These are phyloP conservation scores for Hemaris fuciformis DNA, from an alignment of 2,888 invertebrate genomes.

Conservation along the genomic window DNA sequence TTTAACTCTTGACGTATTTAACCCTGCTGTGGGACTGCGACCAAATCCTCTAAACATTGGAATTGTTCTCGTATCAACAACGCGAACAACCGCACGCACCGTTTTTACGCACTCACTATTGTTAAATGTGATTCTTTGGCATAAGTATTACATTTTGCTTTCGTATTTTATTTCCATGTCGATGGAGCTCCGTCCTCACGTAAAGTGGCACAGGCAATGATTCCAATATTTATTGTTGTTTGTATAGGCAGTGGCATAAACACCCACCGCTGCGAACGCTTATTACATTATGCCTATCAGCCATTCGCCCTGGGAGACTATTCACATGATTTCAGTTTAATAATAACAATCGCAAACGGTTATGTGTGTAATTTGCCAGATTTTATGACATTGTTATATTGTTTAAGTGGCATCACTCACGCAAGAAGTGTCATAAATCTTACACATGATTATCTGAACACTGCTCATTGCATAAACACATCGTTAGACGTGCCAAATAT, in stretches of 20 bases:
- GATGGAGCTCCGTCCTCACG: slow-evolving; percentile 5
- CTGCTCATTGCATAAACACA: neutral
- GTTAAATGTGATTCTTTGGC: slow-evolving; percentile 36
- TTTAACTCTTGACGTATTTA: slow-evolving; percentile 77
- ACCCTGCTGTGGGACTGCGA: slow-evolving; percentile 46
- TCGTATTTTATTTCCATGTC: slow-evolving; percentile 19
- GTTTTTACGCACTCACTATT: slow-evolving; percentile 36
- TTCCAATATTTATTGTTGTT: slow-evolving; percentile 5
- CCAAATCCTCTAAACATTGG: slow-evolving; percentile 53
- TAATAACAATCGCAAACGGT: neutral
- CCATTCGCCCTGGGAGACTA: neutral
- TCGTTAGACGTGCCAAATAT: slow-evolving; percentile 6
- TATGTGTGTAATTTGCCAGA: neutral
- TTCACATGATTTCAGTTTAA: neutral
- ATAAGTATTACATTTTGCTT: slow-evolving; percentile 32
- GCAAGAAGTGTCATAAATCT: neutral
- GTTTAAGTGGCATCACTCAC: neutral
- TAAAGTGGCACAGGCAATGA: slow-evolving; percentile 3
- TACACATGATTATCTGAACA: neutral
- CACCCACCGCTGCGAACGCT: neutral
- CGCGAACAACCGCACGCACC: slow-evolving; percentile 43
- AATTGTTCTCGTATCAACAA: slow-evolving; percentile 51
- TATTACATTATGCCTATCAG: neutral
- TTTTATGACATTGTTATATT: slow-evolving; percentile 3
- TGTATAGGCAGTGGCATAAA: neutral